These are phyloP conservation scores for Mirounga angustirostris DNA, from an alignment of 2,113 vertebrate genomes.

Conservation along the genomic window DNA sequence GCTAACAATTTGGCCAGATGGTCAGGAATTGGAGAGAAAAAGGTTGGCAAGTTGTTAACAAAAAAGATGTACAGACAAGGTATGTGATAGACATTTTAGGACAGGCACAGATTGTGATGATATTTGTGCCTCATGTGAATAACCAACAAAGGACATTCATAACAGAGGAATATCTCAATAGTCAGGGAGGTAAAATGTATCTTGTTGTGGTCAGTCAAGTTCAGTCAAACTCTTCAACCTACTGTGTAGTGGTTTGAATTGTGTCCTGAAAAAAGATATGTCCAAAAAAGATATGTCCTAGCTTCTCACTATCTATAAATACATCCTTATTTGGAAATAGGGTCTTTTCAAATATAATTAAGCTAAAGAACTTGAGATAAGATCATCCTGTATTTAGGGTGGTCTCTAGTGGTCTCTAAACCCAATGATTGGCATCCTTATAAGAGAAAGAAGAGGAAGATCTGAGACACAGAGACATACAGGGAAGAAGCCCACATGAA, in stretches of 20 bases:
- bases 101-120: background rate
- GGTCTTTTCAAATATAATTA: background rate
- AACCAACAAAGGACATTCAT: background rate
- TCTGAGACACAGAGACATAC: background rate
- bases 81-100: background rate
- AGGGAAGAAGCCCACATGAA: background rate
- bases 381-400: background rate
- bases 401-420: background rate
- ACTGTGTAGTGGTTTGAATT: background rate
- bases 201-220: background rate
- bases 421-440: background rate
- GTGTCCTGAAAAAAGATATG: background rate
- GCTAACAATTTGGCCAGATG: background rate
- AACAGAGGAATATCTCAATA: background rate
- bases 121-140: background rate
- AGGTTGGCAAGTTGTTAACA: background rate
- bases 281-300: background rate
- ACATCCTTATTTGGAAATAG: slow-evolving; percentile 19
- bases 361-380: slow-evolving; percentile 8
- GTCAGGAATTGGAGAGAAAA: background rate
- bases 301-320: background rate
- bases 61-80: background rate
- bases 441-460: background rate
- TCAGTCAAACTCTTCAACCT: background rate
- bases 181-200: background rate